Evolutionary conservation across 2,797 vertebrate species (phyloP).

Genomic region (Cygnus olor): DNA sequence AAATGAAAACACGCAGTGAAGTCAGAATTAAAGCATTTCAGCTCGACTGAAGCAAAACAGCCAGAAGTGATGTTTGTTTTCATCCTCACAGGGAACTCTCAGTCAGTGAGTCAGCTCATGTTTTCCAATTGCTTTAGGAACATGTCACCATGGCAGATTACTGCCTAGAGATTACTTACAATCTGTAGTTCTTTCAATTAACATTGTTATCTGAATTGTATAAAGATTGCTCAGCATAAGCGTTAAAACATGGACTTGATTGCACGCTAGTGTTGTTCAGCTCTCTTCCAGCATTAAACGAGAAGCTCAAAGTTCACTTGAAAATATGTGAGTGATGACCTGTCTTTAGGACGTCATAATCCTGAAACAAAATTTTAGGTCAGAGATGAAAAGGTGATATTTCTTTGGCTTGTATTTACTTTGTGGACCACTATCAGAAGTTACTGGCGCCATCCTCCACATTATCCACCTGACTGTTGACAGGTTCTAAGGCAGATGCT

Average conservation of each 20-base stretch:
- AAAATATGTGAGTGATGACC: not conserved
- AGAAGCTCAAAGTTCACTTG: slow-evolving; percentile 9
- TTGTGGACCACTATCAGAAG: not conserved
- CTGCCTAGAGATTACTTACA: not conserved
- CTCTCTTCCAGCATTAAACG: not conserved
- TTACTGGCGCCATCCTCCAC: not conserved
- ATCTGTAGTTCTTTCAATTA: not conserved
- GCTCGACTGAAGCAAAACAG: not conserved
- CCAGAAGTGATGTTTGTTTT: not conserved
- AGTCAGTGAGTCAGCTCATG: slow-evolving; percentile 1
- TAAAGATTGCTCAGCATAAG: not conserved
- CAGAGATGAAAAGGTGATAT: not conserved
- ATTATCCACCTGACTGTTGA: not conserved
- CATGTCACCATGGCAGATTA: not conserved
- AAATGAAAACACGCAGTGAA: not conserved
- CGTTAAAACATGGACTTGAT: fast-evolving
- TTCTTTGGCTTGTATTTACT: not conserved
- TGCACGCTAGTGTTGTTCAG: not conserved
- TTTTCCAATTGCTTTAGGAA: not conserved
- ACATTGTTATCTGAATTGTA: not conserved
- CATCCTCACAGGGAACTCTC: not conserved
- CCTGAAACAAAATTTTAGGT: not conserved
- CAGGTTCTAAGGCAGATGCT: not conserved
- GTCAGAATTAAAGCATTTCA: not conserved
- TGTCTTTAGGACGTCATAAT: not conserved